Evolutionary conservation across 1,140 invertebrate species (phyloP), one percentile per base, ranked within the genome.

Genomic region (Habropoda laboriosa): DNA sequence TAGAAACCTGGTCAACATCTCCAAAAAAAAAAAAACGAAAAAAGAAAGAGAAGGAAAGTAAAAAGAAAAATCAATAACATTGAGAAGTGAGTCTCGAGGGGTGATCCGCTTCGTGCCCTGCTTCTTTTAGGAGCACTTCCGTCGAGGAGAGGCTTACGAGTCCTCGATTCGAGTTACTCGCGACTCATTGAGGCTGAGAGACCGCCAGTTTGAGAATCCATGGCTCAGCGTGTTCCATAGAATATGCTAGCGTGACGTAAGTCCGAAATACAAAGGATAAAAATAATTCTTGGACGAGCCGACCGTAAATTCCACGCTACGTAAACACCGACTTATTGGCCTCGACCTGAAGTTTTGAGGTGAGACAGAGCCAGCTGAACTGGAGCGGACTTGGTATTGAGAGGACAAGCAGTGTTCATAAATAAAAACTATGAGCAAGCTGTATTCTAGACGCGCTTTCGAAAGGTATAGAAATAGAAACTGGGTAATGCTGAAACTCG

Each of bases 61-160:
- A 6, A 57, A 57, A 8, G 30, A 30, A 32, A 71, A 71, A 71
- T 71, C 68, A 42, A 71, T 71, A 71, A 42, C 53, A 71, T 42
- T 58, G 38, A 58, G 57, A 60, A 58, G 40, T 47, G 55, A 60
- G 30, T 58, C 70, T 60, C 27, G 53, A 45, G 70, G 13, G 38
- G 35, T 21, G 42, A 72, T 60, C 21, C 53, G 27, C 18, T 40
- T 71, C 53, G 18, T 57, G 68, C n/a, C 13, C 40, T 30, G 27
- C 30, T 72, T 47, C 21, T 30, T 47, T 35, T 24, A 24, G 40
- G n/a, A 60, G 55, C 42, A 45, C 21, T 32, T 57, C 38, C 55
- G n/a, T 3, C 53, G 70, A 32, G 13, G 30, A 30, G 70, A 32
- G 13, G 30, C 45, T 35, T 45, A 38, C 66, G 30, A 18, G 57